Percentiles rank a stretch among this genome's conserved stretches.
Conservation (phyloP, 1,140 invertebrate genomes). For the Anastrepha obliqua region DNA sequence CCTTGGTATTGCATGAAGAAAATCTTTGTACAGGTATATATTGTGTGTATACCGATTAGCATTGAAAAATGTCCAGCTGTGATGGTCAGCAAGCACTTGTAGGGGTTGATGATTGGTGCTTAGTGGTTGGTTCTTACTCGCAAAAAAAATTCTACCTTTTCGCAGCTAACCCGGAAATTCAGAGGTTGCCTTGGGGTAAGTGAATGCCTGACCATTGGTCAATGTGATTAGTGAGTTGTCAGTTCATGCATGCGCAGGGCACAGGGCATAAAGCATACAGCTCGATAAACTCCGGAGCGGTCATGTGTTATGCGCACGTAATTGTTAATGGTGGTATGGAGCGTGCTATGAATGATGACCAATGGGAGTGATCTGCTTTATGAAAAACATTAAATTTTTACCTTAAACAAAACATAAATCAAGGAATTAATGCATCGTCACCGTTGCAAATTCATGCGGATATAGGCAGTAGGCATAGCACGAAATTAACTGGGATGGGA, state of each 20-base stretch:
- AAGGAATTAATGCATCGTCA: slow-evolving; percentile 65
- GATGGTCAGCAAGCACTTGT: slow-evolving; percentile 43
- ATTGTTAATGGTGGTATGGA: slow-evolving; percentile 54
- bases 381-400: slow-evolving; percentile 72
- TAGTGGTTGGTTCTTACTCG: slow-evolving; percentile 37
- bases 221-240: slow-evolving; percentile 63
- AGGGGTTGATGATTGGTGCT: slow-evolving; percentile 56
- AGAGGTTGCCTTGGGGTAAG: slow-evolving; percentile 51
- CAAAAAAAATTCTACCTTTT: slow-evolving; percentile 9
- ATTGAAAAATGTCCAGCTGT: slow-evolving; percentile 45
- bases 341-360: slow-evolving; percentile 59
- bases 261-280: slow-evolving; percentile 55
- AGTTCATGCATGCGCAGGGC: slow-evolving; percentile 54
- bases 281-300: slow-evolving; percentile 15
- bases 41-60: slow-evolving; percentile 6
- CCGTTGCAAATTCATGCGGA: slow-evolving; percentile 43
- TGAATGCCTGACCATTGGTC: slow-evolving; percentile 67
- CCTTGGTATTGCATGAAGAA: not conserved
- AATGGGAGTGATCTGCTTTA: slow-evolving; percentile 72
- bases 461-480: slow-evolving; percentile 25
- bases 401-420: slow-evolving; percentile 74
- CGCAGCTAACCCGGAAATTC: slow-evolving; percentile 3
- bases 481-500: slow-evolving; percentile 40
- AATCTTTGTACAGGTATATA: not conserved
- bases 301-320: slow-evolving; percentile 19